phyloP scores from a whole-genome alignment of 2,888 invertebrate species.

The Eueremaeus valkanovi region DNA sequence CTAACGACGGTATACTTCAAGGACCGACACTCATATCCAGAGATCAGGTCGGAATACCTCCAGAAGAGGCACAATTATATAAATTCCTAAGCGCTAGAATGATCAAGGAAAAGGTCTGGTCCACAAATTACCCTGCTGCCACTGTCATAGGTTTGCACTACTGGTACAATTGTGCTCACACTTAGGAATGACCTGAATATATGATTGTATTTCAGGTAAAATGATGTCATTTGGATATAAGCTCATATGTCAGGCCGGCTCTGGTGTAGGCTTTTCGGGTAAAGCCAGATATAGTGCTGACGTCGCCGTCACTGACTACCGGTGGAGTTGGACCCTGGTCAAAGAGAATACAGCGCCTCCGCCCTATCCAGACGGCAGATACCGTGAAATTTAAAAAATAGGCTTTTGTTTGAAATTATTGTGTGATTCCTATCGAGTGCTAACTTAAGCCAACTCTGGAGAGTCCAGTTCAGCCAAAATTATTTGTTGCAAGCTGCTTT shows the following conservation, averaged over 20 bases:
- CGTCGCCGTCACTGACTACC: constrained; percentile 41
- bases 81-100: constrained; percentile 38
- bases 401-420: too few relatives aligned
- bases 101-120: constrained; percentile 40
- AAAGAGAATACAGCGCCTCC: constrained; percentile 36
- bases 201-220: constrained; percentile 6
- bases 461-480: too few relatives aligned
- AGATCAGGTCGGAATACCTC: constrained; percentile 39
- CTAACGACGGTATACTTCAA: constrained; percentile 35
- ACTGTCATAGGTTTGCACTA: constrained; percentile 32
- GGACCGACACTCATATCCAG: constrained; percentile 41
- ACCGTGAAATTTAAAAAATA: too few relatives aligned
- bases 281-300: constrained; percentile 42
- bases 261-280: constrained; percentile 38
- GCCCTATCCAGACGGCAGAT: constrained; percentile 43
- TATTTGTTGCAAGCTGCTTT: too few relatives aligned
- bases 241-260: constrained; percentile 34
- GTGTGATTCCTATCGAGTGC: too few relatives aligned
- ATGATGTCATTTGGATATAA: constrained; percentile 37
- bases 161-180: too few relatives aligned
- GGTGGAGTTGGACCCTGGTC: constrained; percentile 42
- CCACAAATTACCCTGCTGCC: constrained; percentile 33
- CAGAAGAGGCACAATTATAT: constrained; percentile 37
- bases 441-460: too few relatives aligned
- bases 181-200: not conserved